A percentile compares a stretch with the other conserved stretches of the same genome.
These are phyloP conservation scores for Pyrgus malvae DNA, from an alignment of 2,888 invertebrate genomes.

Conservation along the genomic window DNA sequence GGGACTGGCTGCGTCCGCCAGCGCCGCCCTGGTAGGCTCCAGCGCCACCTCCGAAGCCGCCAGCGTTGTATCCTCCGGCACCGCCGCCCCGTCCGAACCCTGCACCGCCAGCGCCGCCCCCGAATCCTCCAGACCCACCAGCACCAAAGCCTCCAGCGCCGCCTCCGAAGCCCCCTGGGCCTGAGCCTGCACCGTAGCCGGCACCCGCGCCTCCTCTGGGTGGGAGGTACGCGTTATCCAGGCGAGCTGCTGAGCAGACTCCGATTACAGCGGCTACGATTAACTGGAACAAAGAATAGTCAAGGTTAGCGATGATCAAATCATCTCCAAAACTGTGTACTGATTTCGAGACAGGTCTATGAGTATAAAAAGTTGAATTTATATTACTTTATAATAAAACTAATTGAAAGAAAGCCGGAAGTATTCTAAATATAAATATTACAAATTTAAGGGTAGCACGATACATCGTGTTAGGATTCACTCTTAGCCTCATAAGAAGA, in stretches of 20 bases:
- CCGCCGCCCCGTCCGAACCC: constrained; percentile 41
- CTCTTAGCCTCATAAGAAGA: no score
- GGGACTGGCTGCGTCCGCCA: constrained; percentile 47
- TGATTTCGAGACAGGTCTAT: background rate
- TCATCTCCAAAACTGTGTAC: background rate
- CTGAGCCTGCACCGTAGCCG: constrained; percentile 59
- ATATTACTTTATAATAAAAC: no score
- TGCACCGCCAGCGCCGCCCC: constrained; percentile 42
- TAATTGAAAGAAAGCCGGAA: no score
- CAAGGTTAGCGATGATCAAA: background rate
- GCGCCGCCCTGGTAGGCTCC: constrained; percentile 38
- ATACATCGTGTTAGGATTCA: no score
- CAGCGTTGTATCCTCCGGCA: constrained; percentile 33
- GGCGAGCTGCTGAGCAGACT: constrained; percentile 70
- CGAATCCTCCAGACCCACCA: constrained; percentile 35
- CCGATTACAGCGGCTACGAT: constrained; percentile 70
- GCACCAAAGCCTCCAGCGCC: constrained; percentile 30
- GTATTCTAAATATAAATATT: no score
- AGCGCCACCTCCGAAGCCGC: constrained; percentile 37
- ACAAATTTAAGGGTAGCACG: no score
- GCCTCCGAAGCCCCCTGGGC: constrained; percentile 36
- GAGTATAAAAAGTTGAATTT: background rate
- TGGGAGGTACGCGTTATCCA: constrained; percentile 76
- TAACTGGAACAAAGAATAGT: constrained; percentile 48
- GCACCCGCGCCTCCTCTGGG: constrained; percentile 71